These are phyloP conservation scores for Heptranchias perlo DNA, from an alignment of 2,113 vertebrate species.

Conservation along the genomic window DNA sequence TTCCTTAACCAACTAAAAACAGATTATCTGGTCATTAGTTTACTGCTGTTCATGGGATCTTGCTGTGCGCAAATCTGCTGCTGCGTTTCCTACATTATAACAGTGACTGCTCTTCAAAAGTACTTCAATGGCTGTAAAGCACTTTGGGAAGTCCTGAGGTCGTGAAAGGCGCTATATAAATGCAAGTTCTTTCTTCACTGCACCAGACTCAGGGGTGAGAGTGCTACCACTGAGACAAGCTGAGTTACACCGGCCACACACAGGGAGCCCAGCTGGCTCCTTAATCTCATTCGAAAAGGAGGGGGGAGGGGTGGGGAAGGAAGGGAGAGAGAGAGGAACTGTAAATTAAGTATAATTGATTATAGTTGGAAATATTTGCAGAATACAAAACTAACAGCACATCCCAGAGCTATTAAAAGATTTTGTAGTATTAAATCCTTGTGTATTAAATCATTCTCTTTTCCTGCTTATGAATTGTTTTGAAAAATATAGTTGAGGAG, in stretches of 20 bases:
- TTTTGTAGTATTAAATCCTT: neutral
- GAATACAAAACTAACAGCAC: neutral
- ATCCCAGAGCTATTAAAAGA: neutral
- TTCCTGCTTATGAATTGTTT: too few species aligned
- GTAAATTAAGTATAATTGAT: neutral
- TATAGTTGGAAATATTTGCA: neutral
- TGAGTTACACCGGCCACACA: too few species aligned
- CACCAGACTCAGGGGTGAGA: too few species aligned
- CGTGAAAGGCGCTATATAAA: neutral
- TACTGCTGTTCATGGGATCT: too few species aligned
- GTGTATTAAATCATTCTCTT: neutral
- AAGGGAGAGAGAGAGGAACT: too few species aligned
- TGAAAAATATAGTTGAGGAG: too few species aligned
- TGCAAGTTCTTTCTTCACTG: neutral
- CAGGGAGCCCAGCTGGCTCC: too few species aligned
- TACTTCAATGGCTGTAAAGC: neutral
- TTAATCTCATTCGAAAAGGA: too few species aligned
- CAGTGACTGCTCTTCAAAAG: neutral
- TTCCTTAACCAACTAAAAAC: too few species aligned
- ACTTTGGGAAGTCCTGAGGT: neutral
- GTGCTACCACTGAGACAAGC: too few species aligned
- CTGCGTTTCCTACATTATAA: neutral
- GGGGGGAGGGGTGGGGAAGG: too few species aligned
- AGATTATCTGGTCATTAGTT: too few species aligned
- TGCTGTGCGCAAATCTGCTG: neutral